Base-by-base conservation (phyloP, 2,888 invertebrate genomes). In the Cataglyphis rosenhaueri region DNA sequence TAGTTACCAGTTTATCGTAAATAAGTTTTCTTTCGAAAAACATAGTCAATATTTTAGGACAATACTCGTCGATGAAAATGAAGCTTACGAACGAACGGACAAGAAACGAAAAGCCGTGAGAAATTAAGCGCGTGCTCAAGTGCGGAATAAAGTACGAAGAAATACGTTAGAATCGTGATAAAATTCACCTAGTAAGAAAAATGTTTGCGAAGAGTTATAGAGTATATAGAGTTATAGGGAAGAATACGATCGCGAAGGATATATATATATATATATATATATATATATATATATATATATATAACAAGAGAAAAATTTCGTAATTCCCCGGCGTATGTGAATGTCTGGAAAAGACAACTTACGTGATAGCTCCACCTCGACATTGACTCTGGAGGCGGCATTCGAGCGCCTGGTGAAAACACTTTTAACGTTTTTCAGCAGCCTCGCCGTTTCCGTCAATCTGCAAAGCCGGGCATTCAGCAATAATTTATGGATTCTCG, bases 371-470 rank as follows among this genome's bases (percentile, higher is more conserved):
- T 98, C 98, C 95, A 98, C 97, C 95, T 98, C 98, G 95, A 97
- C 96, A 95, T 97, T 96, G 95, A 97, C 97, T 95, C 97, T 96
- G 93, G 97, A 96, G 87, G 95, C 95, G 89, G 95, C 92, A 95
- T 97, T 96, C 95, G 97, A 96, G 94, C 97, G 96, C 91, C 98
- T 97, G 94, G 96, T 96, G 96, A 99, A 98, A 95, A 98, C 98
- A 96, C 97, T 98, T 96, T 98, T 97, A 92, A 98, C 98, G 96
- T 98, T 98, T 96, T 98, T 97, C 95, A 99, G 97, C 95, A 99
- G 97, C 93, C 99, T 97, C 95, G 99, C 98, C 94, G 98, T 99
- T 97, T 99, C 99, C 95, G 98, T 98, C 95, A 98, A 97, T 97
- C 98, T 98, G 97, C 95, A 96, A 96, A 95, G 84, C 85, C 89